Evolutionary conservation across 2,888 invertebrate genomes (phyloP), one percentile per base, ranked within the genome.

Genomic region (Microctonus aethiopoides): DNA sequence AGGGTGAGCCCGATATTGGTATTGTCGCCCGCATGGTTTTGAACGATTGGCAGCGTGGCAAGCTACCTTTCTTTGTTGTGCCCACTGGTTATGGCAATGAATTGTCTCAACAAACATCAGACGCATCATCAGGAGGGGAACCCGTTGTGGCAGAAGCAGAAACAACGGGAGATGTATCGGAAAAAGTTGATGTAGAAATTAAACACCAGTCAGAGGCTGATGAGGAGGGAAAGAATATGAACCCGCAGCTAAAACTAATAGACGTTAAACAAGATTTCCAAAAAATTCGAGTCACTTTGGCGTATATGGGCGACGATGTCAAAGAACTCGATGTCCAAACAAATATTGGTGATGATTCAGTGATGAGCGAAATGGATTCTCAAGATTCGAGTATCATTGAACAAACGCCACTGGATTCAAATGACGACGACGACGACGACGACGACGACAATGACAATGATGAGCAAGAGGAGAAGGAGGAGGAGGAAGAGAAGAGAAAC

Each of bases 1-100:
- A 96, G 78, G 99, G 98, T n/a, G 98, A 99, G 84, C 97, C 99
- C 10, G 98, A 99, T 87, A 88, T 97, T 22, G 88, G 91, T 61
- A 94, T 94, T 72, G 94, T 94, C 0, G 94, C 99, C 0, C 93
- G 94, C 85, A 98, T 98, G 95, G 92, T 99, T 10, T 89, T 99
- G 1, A 99, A 99, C 88, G 99, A 99, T 87, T 99, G 97, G 95
- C 99, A 99, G 87, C 91, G 99, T 81, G 99, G 99, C 5, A 97
- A 97, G 87, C 88, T 99, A 66, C 98, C 99, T 0, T 99, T 95
- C 87, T 99, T 96, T 88, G 93, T 96, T 4, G 90, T 92, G 57
- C 98, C 98, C 16, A 93, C 94, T 10, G 65, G 62, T 6, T 69
- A 41, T 34, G 59, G 20, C 6, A 39, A 22, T 16, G 34, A 34